Percentiles rank a stretch among this genome's conserved stretches.
Evolutionary conservation across 2,797 vertebrate species (phyloP).

Genomic region (Squalus acanthias): DNA sequence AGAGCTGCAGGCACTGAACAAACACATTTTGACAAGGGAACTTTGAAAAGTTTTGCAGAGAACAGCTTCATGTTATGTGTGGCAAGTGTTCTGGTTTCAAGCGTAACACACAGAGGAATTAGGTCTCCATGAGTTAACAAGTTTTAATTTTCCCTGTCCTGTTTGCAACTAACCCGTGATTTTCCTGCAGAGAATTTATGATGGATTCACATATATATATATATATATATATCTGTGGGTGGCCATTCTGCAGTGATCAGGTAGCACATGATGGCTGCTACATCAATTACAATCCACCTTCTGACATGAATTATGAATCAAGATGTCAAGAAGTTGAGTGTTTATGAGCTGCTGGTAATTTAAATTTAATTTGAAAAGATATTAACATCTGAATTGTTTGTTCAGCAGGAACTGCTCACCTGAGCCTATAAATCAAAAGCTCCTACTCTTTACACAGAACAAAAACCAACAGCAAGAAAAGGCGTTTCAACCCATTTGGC

Average conservation of each 20-base stretch:
- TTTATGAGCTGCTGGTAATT: constrained; percentile 16
- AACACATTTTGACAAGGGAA: neutral
- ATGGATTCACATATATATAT: neutral
- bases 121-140: neutral
- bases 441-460: neutral
- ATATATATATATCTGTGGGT: neutral
- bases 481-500: neutral
- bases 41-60: neutral
- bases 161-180: neutral
- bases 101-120: neutral
- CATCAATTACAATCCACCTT: neutral
- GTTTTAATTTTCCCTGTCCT: neutral
- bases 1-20: constrained; percentile 22
- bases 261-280: neutral
- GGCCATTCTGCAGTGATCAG: neutral
- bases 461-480: neutral
- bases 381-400: neutral
- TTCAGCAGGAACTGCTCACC: neutral
- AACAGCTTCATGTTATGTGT: neutral
- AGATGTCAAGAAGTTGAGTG: neutral
- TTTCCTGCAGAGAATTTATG: neutral
- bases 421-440: neutral
- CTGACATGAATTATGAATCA: constrained; percentile 28
- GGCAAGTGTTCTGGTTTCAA: neutral
- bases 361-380: constrained; percentile 20